Conservation (phyloP, 2,113 vertebrate species). For the Nibea coibor region DNA sequence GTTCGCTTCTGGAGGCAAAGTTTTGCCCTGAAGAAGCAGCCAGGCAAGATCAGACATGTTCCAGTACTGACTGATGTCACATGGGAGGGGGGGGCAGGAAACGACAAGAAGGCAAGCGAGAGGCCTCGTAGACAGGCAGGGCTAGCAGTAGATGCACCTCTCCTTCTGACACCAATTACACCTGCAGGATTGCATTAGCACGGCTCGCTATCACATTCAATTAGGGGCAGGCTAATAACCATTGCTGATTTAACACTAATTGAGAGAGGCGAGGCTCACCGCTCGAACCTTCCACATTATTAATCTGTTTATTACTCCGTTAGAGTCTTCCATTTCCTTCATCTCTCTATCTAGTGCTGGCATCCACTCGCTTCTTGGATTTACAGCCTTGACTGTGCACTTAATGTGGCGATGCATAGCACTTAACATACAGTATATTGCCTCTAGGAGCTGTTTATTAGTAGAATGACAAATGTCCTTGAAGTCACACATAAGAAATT, state of each 20-base stretch:
- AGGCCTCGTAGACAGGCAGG: conserved; percentile 19
- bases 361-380: conserved; percentile 2
- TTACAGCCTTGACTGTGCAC: conserved; percentile 6
- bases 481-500: neutral
- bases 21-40: conserved; percentile 13
- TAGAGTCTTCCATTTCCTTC: conserved; percentile 53
- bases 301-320: conserved; percentile 80
- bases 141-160: conserved; percentile 29
- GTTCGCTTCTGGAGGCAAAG: conserved; percentile 30
- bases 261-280: conserved; percentile 71
- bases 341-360: conserved; percentile 31
- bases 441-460: neutral
- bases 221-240: conserved; percentile 76
- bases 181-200: conserved; percentile 74
- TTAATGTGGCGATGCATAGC: neutral
- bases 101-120: conserved; percentile 22
- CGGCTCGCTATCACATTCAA: conserved; percentile 77
- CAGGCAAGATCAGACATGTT: conserved; percentile 30
- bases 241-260: conserved; percentile 80
- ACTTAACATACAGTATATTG: neutral
- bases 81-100: neutral
- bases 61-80: conserved; percentile 24
- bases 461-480: neutral
- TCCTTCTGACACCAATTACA: conserved; percentile 78
- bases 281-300: conserved; percentile 70